Base-by-base conservation (phyloP, 2,797 vertebrate genomes). In the Neoniphon sammara region DNA sequence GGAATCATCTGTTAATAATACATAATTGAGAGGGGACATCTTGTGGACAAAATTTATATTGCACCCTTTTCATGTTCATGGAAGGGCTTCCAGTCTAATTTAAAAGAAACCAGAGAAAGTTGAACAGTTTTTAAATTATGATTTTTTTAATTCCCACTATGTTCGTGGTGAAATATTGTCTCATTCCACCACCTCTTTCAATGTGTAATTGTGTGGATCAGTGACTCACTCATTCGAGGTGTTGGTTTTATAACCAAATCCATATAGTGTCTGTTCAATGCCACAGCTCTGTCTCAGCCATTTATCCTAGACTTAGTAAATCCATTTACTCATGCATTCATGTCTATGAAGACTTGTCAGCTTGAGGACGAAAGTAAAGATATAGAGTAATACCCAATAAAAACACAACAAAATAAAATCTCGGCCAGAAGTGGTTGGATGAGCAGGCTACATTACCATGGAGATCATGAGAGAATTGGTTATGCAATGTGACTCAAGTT, bases 321-420 rank as follows among this genome's bases (percentile, higher is more conserved):
- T 89, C 83, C 74, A 87, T 87, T 90, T 85, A 87, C 81, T 77
- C 70, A 80, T 77, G 44, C 85, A 87, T 88, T 81, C 68, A 70
- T 59, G 71, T 81, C 70, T 73, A 52, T 64, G 75, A 42, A 55
- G 80, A 80, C 82, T 75, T 78, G 78, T 86, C 61, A 84, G 82
- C 64, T 67, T 61, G 54, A 78, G 56, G 68, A 83, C 58, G 55
- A 58, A 77, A 59, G 25, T 65, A 20, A 66, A 76, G 39, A 55
- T 53, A 70, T 42, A 39, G 57, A 70, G 62, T 72, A 81, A 85
- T 70, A 70, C 64, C 71, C 78, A 88, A 81, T 83, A 61, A 87
- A 88, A 82, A 73, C 76, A 86, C 63, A 81, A 84, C 83, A 86
- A 85, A 88, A 85, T 64, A 71, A 36, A 77, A 81, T 83, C 47